phyloP scores from a whole-genome alignment of 2,797 vertebrate genomes.

The Sorex maritimensis region DNA sequence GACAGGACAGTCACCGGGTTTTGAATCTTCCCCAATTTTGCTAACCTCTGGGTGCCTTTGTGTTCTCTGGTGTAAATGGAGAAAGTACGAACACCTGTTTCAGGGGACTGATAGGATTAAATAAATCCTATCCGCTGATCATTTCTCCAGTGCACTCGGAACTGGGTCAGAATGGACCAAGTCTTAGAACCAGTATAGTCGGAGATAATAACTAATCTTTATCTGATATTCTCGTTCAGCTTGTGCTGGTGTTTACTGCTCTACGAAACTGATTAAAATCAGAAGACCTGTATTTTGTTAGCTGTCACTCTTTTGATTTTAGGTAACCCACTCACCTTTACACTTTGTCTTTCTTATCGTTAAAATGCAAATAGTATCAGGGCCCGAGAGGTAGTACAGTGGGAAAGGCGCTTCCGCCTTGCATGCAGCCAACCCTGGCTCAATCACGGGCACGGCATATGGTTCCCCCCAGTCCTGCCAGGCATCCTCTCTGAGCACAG shows the following conservation, averaged over 20 bases:
- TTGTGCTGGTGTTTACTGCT: conserved; percentile 65
- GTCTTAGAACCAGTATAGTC: conserved; percentile 54
- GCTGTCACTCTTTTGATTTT: conserved; percentile 59
- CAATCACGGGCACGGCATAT: too few relatives aligned
- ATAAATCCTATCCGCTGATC: background rate
- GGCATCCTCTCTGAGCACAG: too few relatives aligned
- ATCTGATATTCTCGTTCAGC: conserved; percentile 61
- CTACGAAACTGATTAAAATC: conserved; percentile 66
- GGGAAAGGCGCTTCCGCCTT: too few relatives aligned
- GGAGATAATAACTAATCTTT: conserved; percentile 64
- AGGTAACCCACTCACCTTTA: conserved; percentile 36
- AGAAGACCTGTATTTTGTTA: conserved; percentile 61
- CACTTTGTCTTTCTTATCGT: conserved; percentile 58
- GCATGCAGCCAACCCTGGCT: too few relatives aligned
- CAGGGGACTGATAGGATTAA: conserved; percentile 47
- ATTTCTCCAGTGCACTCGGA: background rate
- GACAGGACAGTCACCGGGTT: conserved; percentile 4
- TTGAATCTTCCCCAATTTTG: conserved; percentile 43
- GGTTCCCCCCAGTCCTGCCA: too few relatives aligned
- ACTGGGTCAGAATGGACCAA: conserved; percentile 3
- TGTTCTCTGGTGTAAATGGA: conserved; percentile 64
- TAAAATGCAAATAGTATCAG: conserved; percentile 62
- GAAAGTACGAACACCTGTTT: conserved; percentile 27
- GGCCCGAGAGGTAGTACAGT: too few relatives aligned
- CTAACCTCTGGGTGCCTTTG: conserved; percentile 40